These are phyloP conservation scores for Sinotaia quadrata DNA, from an alignment of 2,888 invertebrate genomes.

Conservation along the genomic window DNA sequence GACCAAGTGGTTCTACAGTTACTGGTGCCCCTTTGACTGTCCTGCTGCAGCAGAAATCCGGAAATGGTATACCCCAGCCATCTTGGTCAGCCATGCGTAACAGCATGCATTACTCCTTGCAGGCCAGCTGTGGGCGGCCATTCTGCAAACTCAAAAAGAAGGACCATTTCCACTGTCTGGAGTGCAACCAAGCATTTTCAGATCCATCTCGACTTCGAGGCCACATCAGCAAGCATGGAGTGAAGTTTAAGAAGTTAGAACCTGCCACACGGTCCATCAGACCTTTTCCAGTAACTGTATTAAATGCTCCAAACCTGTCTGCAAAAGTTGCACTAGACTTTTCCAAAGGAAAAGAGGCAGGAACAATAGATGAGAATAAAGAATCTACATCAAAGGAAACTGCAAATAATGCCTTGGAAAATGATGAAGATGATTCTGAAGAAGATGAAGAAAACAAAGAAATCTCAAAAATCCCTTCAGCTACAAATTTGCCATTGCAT, in stretches of 20 bases:
- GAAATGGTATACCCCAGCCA: slow-evolving; percentile 12
- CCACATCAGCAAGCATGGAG: slow-evolving; percentile 81
- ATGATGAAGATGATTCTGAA: neutral
- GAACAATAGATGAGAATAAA: slow-evolving; percentile 28
- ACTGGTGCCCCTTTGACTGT: slow-evolving; percentile 47
- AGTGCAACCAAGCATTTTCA: slow-evolving; percentile 86
- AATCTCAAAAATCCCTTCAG: slow-evolving; percentile 24
- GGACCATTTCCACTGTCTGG: slow-evolving; percentile 85
- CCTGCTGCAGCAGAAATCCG: slow-evolving; percentile 51
- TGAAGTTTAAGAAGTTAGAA: slow-evolving; percentile 51
- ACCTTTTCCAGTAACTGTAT: neutral
- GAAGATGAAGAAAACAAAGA: slow-evolving; percentile 12
- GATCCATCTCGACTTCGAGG: slow-evolving; percentile 80
- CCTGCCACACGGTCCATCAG: neutral
- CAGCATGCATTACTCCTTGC: slow-evolving; percentile 64
- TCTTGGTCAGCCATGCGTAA: slow-evolving; percentile 53
- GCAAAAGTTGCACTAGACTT: slow-evolving; percentile 14
- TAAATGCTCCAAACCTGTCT: neutral
- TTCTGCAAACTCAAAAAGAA: slow-evolving; percentile 86
- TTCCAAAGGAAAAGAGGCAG: slow-evolving; percentile 9
- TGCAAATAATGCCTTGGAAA: neutral
- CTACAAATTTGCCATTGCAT: slow-evolving; percentile 21
- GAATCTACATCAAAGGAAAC: slow-evolving; percentile 33
- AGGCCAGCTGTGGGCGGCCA: slow-evolving; percentile 79
- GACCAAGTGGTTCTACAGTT: slow-evolving; percentile 14